Base-by-base conservation (phyloP, 2,113 vertebrate species). In the Mobula hypostoma region DNA sequence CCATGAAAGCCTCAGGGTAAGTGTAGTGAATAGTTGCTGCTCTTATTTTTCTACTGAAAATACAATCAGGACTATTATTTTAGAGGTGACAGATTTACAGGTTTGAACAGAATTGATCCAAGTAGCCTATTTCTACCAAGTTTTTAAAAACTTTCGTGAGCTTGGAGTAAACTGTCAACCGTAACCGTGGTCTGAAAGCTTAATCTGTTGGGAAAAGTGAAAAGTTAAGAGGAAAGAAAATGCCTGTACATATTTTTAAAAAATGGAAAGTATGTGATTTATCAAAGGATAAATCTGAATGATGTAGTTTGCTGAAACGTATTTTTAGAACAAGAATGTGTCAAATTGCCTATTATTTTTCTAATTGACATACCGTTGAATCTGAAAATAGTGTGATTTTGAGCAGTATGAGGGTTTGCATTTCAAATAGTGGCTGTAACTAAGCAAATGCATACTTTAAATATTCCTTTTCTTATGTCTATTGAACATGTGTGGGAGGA, bases 401-500 rank as follows among this genome's bases (percentile, higher is more conserved):
- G 90, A 36, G 5, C 32, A 40, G 66, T 8, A 5, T 72, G n/a
- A 72, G 36, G 36, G 32, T 40, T 72, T 92, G 63, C 90, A 92
- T 92, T 92, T 92, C 90, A 48, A 92, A 92, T 24, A 3, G 19
- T 36, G 29, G 88, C 88, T 70, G 88, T 70, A 70, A 70, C 90
- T 48, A 72, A 92, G 68, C 15, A 12, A 68, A 66, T 90, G 63
- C 56, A 63, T 72, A 72, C 66, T 72, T 92, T 21, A 11, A 92
- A 63, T 0, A 92, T 72, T 92, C 36, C 19, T 74, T 72, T 72
- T 68, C 63, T 15, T 36, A 40, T 40, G 12, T 24, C 36, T 24
- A 11, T 27, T 40, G 21, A 92, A n/a, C 21, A 24, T 92, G 68
- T 92, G 90, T 72, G 90, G n/a, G 90, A 92, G 63, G 29, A 14